These are phyloP conservation scores for Tenualosa ilisha DNA, from an alignment of 2,797 vertebrate species.

Conservation along the genomic window DNA sequence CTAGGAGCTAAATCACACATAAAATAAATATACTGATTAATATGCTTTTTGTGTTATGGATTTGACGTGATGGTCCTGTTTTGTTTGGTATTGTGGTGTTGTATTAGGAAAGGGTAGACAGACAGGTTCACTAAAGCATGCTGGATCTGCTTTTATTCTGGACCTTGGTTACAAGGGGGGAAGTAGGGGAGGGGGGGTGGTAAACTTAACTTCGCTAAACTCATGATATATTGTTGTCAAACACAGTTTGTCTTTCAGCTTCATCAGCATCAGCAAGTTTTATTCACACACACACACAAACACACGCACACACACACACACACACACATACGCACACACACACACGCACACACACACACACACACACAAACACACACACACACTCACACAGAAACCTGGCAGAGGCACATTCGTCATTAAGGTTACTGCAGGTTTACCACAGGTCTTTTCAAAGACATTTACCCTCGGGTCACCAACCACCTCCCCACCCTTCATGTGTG, in stretches of 20 bases:
- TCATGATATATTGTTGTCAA: background rate
- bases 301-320: no score
- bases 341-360: background rate
- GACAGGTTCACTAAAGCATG: no score
- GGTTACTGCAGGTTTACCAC: background rate
- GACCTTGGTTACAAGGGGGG: background rate
- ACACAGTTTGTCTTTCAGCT: slow-evolving; percentile 1
- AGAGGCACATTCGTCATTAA: background rate
- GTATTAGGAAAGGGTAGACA: no score
- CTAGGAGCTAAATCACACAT: background rate
- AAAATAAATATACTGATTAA: background rate
- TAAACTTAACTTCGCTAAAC: background rate
- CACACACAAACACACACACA: slow-evolving; percentile 16
- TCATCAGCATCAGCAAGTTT: background rate
- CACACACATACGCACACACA: background rate
- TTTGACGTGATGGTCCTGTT: background rate
- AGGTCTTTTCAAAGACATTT: background rate
- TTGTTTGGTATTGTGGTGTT: no score
- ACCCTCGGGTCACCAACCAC: background rate
- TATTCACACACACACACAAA: no score
- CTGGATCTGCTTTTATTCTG: no score
- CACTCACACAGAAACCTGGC: background rate
- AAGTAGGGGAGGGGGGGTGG: no score
- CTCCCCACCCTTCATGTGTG: background rate
- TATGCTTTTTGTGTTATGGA: background rate